Conservation (phyloP, 2,888 invertebrate genomes). For the Meloe dianella region DNA sequence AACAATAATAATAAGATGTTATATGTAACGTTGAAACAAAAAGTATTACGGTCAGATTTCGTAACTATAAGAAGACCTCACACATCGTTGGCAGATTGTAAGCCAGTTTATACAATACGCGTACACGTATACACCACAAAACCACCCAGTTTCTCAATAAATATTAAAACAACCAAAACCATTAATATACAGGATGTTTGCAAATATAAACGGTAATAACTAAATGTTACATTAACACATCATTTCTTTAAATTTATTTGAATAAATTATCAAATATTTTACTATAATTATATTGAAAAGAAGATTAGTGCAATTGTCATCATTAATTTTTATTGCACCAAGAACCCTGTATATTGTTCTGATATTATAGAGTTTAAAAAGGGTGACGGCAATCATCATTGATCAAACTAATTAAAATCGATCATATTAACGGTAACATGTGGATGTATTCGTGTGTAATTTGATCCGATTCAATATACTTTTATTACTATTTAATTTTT, state of each 20-base stretch:
- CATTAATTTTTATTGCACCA: no score
- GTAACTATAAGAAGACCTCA: conserved; percentile 4
- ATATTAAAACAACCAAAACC: not conserved
- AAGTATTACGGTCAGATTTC: conserved; percentile 10
- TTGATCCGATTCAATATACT: not conserved
- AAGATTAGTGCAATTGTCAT: no score
- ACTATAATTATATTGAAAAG: no score
- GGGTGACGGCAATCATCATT: not conserved
- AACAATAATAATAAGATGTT: conserved; percentile 4
- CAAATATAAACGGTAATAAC: not conserved
- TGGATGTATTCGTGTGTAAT: conserved; percentile 1
- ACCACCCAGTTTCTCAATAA: conserved; percentile 11
- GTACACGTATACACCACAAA: not conserved
- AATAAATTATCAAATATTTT: no score
- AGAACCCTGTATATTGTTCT: not conserved
- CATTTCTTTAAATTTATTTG: no score
- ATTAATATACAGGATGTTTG: not conserved
- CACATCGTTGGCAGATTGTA: conserved; percentile 4
- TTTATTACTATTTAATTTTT: not conserved
- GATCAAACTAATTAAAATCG: not conserved
- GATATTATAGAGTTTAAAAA: not conserved
- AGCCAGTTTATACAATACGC: not conserved
- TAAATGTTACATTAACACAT: no score
- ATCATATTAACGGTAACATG: not conserved
- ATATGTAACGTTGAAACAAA: conserved; percentile 1